These are phyloP conservation scores for Physeter macrocephalus DNA, from an alignment of 2,113 vertebrate genomes.

Conservation along the genomic window DNA sequence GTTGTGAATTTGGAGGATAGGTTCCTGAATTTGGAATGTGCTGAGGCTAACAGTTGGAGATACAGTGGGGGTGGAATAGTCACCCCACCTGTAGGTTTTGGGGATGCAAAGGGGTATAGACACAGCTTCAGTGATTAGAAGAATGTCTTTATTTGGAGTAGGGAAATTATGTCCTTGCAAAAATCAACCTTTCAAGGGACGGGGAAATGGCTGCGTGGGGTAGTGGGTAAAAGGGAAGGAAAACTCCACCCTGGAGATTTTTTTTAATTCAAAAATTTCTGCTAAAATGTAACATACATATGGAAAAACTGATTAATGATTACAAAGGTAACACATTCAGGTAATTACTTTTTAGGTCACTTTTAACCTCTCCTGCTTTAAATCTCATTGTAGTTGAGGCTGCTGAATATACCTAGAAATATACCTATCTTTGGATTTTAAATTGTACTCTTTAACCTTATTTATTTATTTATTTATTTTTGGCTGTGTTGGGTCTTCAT, in stretches of 20 bases:
- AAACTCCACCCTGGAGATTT: background rate
- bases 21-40: background rate
- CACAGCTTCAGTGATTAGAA: background rate
- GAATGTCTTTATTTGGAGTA: conserved; percentile 1
- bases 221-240: background rate
- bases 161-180: background rate
- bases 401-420: background rate
- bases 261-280: background rate
- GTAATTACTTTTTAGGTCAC: background rate
- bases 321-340: background rate
- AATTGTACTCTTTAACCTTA: background rate
- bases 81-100: background rate
- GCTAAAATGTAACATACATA: background rate
- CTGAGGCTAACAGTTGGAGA: background rate
- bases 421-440: conserved; percentile 19
- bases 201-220: background rate
- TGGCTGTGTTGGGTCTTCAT: no score
- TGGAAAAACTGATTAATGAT: background rate
- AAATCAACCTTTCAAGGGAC: background rate
- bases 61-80: background rate
- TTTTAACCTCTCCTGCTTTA: background rate
- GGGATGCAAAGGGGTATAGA: background rate
- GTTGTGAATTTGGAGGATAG: background rate
- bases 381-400: background rate
- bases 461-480: background rate